A percentile compares a stretch with the other conserved stretches of the same genome.
Evolutionary conservation across 2,888 invertebrate species (phyloP).

Genomic region (Syrphus vitripennis): DNA sequence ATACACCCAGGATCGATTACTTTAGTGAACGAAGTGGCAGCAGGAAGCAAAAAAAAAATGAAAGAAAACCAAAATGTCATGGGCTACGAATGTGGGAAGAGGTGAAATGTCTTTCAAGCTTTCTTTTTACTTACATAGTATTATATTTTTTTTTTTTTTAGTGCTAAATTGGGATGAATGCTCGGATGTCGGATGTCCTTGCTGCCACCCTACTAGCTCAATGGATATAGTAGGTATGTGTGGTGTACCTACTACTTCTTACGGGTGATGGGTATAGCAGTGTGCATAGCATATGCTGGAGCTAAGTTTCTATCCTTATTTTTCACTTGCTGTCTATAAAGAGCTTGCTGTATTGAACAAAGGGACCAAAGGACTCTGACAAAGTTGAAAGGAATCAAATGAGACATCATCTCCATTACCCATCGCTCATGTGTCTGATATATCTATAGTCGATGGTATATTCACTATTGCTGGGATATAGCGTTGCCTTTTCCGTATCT

Average conservation of each 20-base stretch:
- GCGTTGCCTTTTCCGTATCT: slow-evolving; percentile 17
- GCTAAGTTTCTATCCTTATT: slow-evolving; percentile 61
- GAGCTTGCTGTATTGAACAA: slow-evolving; percentile 63
- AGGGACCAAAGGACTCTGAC: slow-evolving; percentile 64
- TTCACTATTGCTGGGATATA: neutral
- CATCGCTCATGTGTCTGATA: slow-evolving; percentile 35
- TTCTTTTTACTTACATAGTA: neutral
- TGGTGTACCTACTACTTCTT: neutral
- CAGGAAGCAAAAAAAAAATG: slow-evolving; percentile 42
- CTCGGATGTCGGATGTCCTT: slow-evolving; percentile 64
- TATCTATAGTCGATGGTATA: slow-evolving; percentile 7
- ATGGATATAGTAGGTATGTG: neutral
- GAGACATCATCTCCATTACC: slow-evolving; percentile 66
- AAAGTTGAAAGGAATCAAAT: slow-evolving; percentile 72
- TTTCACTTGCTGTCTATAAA: slow-evolving; percentile 66
- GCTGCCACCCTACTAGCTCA: slow-evolving; percentile 30
- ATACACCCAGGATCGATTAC: slow-evolving; percentile 65
- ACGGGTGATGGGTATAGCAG: slow-evolving; percentile 15
- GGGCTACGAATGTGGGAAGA: neutral
- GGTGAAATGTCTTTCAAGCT: slow-evolving; percentile 47
- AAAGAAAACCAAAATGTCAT: slow-evolving; percentile 43
- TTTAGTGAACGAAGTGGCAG: slow-evolving; percentile 54
- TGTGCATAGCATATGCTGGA: slow-evolving; percentile 54
- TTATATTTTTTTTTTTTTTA: slow-evolving; percentile 33
- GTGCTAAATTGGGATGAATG: slow-evolving; percentile 65